Conservation (phyloP, 1,140 invertebrate species). For the Calephelis virginiensis region DNA sequence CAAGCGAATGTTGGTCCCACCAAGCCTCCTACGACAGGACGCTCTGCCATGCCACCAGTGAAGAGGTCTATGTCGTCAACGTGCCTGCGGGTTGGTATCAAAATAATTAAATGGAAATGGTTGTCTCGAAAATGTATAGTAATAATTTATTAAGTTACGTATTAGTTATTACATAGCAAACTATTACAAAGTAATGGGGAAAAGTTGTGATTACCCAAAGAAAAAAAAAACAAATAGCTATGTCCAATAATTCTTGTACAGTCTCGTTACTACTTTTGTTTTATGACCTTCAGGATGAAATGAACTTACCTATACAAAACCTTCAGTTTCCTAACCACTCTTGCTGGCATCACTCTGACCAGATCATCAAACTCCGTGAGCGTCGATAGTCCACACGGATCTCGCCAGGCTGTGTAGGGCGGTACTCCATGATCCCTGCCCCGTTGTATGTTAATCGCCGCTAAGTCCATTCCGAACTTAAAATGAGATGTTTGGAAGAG, state of each 20-base stretch:
- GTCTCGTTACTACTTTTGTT: too few relatives aligned
- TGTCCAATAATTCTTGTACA: too few relatives aligned
- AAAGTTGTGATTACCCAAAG: too few relatives aligned
- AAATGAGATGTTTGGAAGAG: constrained; percentile 88
- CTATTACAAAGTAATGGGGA: too few relatives aligned
- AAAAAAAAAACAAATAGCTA: too few relatives aligned
- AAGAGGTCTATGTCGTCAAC: constrained; percentile 96
- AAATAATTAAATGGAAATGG: background rate
- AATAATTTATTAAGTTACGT: too few relatives aligned
- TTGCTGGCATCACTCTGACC: constrained; percentile 83
- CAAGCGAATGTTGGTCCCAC: constrained; percentile 98
- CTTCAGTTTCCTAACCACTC: constrained; percentile 82
- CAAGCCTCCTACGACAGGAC: constrained; percentile 87
- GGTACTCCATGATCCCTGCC: constrained; percentile 94
- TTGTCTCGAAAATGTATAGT: too few relatives aligned
- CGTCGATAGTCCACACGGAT: constrained; percentile 87
- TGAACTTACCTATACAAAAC: constrained; percentile 80
- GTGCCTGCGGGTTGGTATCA: constrained; percentile 59
- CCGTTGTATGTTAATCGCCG: constrained; percentile 92
- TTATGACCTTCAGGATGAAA: too few relatives aligned
- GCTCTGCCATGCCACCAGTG: constrained; percentile 91
- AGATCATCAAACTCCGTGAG: constrained; percentile 88
- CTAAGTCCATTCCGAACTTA: constrained; percentile 92
- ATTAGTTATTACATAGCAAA: too few relatives aligned
- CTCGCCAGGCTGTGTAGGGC: constrained; percentile 89